Evolutionary conservation across 2,113 vertebrate species (phyloP).

Genomic region (Sorex fumeus): DNA sequence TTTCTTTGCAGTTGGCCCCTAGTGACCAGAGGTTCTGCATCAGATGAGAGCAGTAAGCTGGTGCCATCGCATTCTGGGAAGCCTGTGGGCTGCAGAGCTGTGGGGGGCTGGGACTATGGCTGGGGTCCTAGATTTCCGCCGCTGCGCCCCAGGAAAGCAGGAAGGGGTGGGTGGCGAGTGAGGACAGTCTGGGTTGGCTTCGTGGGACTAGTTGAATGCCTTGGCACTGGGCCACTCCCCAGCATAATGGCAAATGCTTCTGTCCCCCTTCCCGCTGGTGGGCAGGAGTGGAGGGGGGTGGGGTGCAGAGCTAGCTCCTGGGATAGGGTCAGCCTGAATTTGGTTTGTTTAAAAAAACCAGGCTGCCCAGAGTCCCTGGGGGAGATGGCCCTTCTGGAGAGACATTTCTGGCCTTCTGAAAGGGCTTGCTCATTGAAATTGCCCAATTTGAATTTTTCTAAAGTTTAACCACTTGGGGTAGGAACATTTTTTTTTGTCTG

Average conservation of each 20-base stretch:
- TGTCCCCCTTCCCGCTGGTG: not conserved
- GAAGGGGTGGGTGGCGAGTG: not conserved
- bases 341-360: not conserved
- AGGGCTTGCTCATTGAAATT: constrained; percentile 26
- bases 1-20: not conserved
- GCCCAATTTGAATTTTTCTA: not conserved
- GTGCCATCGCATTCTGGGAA: not conserved
- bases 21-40: not conserved
- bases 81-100: not conserved
- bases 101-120: not conserved
- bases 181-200: not conserved
- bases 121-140: not conserved
- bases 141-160: no score
- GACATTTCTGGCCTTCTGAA: constrained; percentile 6
- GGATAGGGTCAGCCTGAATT: not conserved
- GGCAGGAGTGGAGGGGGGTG: not conserved
- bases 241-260: not conserved
- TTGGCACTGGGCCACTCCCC: no score
- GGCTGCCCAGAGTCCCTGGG: not conserved
- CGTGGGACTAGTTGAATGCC: not conserved
- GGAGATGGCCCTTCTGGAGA: not conserved
- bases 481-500: not conserved
- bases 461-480: not conserved
- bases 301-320: not conserved
- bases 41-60: not conserved